Base-by-base conservation (phyloP, 2,888 invertebrate species). In the Tortrix viridana region DNA sequence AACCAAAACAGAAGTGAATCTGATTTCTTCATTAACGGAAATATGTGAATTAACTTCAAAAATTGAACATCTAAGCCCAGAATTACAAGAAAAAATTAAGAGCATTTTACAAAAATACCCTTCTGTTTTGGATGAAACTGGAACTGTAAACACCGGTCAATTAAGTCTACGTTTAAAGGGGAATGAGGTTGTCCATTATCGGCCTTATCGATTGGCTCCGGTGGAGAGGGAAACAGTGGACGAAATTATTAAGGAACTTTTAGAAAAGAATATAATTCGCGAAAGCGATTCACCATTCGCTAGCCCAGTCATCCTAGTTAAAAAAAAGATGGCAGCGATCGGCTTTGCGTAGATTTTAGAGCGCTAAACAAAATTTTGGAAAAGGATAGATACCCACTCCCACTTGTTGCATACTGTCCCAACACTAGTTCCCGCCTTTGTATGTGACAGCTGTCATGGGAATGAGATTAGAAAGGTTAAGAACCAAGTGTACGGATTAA, bases 311-410 rank as follows among this genome's bases (percentile, higher is more conserved):
- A 7, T 74, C 1, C 49, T 72, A 16, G 68, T 71, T 12, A 68
- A 70, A 50, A 73, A 22, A 65, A 66, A 23, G 67, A 69, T 52
- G 69, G 69, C 1, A 66, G 41, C 38, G 60, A 69, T 26, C 53
- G 72, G 4, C 16, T 71, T n/a, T 71, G 70, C 52, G 50, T 71
- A 0, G 71, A 73, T 57, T 71, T 63, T 38, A 41, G 71, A n/a
- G 56, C 69, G 0, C 18, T 73, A 16, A 71, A 71, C 48, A 62
- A 59, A 59, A 60, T 65, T 38, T 22, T 66, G 1, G 67, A 66
- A 59, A 70, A 62, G 49, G 67, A 71, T n/a, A 52, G 65, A 19
- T 71, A 67, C 44, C 70, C 71, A 2, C 55, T 72, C 2, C 72
- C 72, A 23, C 60, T 70, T n/a, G n/a, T n/a, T n/a, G n/a, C n/a